A percentile compares a stretch with the other conserved stretches of the same genome.
Conservation (phyloP, 2,888 invertebrate genomes). For the Apotomis betuletana region DNA sequence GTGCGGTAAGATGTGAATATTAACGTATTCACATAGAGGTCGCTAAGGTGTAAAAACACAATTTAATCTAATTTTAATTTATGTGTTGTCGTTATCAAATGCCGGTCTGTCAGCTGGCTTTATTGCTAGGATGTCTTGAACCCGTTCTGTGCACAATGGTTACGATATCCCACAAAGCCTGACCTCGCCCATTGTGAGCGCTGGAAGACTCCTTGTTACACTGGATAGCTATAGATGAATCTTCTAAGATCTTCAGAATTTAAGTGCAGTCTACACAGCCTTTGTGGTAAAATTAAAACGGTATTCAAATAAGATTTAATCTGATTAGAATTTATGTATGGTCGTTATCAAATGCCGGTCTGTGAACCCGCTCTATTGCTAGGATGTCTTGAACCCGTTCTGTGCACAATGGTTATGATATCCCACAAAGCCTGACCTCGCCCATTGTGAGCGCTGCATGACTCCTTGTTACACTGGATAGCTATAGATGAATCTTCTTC, state of each 20-base stretch:
- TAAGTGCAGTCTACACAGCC: too few species aligned
- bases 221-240: slow-evolving; percentile 11
- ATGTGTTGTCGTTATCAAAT: slow-evolving; percentile 28
- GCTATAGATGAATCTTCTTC: too few species aligned
- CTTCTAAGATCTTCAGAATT: slow-evolving; percentile 46
- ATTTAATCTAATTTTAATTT: slow-evolving; percentile 33
- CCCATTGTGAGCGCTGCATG: slow-evolving; percentile 63
- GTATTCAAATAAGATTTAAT: too few species aligned
- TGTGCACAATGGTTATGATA: slow-evolving; percentile 63
- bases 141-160: slow-evolving; percentile 63
- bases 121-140: slow-evolving; percentile 62
- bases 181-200: slow-evolving; percentile 69
- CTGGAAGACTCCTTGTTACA: slow-evolving; percentile 52
- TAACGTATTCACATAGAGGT: too few species aligned
- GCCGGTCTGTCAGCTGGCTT: slow-evolving; percentile 41
- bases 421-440: slow-evolving; percentile 65
- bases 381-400: too few species aligned
- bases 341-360: too few species aligned
- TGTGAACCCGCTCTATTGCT: too few species aligned
- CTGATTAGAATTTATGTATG: too few species aligned
- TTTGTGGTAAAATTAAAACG: too few species aligned
- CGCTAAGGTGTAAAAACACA: background rate
- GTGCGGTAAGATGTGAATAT: too few species aligned
- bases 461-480: slow-evolving; percentile 41
- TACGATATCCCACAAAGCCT: slow-evolving; percentile 56